Evolutionary conservation across 2,797 vertebrate genomes (phyloP), one percentile per base, ranked within the genome.

Genomic region (Coregonus sp.): DNA sequence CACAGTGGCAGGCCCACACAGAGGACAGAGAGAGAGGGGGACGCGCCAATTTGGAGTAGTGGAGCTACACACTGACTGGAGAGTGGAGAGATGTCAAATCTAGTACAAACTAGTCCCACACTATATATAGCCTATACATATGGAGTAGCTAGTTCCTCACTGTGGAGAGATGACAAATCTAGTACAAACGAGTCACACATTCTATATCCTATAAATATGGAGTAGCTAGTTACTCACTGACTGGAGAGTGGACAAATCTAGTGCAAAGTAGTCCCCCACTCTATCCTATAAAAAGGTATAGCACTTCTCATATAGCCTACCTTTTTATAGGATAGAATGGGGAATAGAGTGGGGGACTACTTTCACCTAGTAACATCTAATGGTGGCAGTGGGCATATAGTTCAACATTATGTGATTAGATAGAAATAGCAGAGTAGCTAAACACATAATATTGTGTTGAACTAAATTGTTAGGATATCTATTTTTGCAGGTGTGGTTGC

Each of bases 201-300:
- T 47, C 11, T 47, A 12, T 47, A 47, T 12, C 9, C 40, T 47
- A 47, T 47, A 47, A 20, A 75, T 40, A 51, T 50, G 63, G 69
- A 76, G 76, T 75, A 9, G 20, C 59, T 75, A 70, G 76, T 70
- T 80, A 76, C 81, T 73, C 78, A 77, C 75, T 72, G 79, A 40
- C 69, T 70, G 67, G 75, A 77, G 47, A 86, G 80, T 82, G 78
- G 79, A 25, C 59, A 63, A 20, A 63, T 63, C 11, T 9, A 63
- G 59, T 12, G 4, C 74, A 52, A 68, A 68, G 25, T 29, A 68
- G 11, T 25, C 59, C 9, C 11, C 9, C 59, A 63, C 9, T 63
- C 9, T 63, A 25, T 61, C 59, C 59, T 20, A 61, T 61, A 63
- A 63, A 63, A 47, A 25, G 20, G 20, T 9, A 63, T 25, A 63